These are phyloP conservation scores for Ceratosolen solmsi DNA, from an alignment of 1,140 invertebrate genomes.

Conservation along the genomic window DNA sequence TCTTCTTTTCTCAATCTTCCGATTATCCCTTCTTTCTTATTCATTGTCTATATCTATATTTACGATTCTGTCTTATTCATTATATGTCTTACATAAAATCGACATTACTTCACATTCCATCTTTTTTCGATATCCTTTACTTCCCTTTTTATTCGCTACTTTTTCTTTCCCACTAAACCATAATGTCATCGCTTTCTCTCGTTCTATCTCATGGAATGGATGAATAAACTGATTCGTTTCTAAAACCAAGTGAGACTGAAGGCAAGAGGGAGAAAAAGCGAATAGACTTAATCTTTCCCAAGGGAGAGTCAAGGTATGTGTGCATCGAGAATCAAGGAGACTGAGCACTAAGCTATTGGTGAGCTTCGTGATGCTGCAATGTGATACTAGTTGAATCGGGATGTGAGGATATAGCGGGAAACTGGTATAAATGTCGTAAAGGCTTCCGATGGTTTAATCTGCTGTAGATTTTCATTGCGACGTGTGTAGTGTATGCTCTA, in stretches of 20 bases:
- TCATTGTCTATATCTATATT: not conserved
- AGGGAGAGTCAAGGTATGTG: conserved; percentile 5
- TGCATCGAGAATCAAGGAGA: not conserved
- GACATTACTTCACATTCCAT: not conserved
- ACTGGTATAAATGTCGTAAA: conserved; percentile 39
- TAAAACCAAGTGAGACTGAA: conserved; percentile 3
- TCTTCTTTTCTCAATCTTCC: too few relatives aligned
- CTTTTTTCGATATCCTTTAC: not conserved
- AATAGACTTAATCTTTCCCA: conserved; percentile 15
- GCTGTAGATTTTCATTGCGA: conserved; percentile 46
- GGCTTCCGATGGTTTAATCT: conserved; percentile 54
- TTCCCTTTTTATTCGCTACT: too few relatives aligned
- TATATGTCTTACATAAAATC: not conserved
- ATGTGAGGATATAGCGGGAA: conserved; percentile 34
- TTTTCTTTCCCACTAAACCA: not conserved
- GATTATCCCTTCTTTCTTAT: not conserved
- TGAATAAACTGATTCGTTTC: conserved; percentile 35
- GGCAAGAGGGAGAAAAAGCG: not conserved
- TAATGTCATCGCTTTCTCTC: not conserved
- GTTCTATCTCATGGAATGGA: not conserved
- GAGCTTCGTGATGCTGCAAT: conserved; percentile 45
- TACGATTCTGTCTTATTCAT: not conserved
- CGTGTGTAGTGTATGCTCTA: conserved; percentile 36
- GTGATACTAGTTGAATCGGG: not conserved
- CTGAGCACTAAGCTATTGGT: not conserved